Percentiles rank a stretch among this genome's conserved stretches.
Evolutionary conservation across 2,113 vertebrate species (phyloP).

Genomic region (Sinocyclocheilus anshuiensis): DNA sequence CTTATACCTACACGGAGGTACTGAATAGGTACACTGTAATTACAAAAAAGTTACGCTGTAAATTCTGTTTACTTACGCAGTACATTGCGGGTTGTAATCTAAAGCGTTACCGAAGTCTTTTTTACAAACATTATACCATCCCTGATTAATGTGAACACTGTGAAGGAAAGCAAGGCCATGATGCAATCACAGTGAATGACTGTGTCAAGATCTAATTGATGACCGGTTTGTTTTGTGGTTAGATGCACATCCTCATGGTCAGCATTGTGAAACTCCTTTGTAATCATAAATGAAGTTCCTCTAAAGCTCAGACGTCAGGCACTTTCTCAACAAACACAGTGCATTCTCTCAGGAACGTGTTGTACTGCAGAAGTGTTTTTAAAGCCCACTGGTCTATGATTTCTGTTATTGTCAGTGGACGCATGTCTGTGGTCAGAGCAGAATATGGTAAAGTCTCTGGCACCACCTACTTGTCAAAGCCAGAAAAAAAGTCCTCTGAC

Average conservation of each 20-base stretch:
- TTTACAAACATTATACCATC: neutral
- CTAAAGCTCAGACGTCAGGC: neutral
- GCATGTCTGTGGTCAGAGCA: neutral
- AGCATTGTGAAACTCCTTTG: slow-evolving; percentile 6
- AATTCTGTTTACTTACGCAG: too few relatives aligned
- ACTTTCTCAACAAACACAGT: slow-evolving; percentile 50
- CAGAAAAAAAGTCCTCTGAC: slow-evolving; percentile 15
- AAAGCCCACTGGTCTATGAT: neutral
- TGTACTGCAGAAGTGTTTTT: neutral
- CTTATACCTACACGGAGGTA: too few relatives aligned
- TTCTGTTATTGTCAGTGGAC: neutral
- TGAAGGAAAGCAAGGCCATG: neutral
- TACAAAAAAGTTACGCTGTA: too few relatives aligned
- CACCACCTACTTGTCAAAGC: slow-evolving; percentile 54
- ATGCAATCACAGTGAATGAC: neutral
- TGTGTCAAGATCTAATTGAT: neutral
- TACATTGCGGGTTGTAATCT: too few relatives aligned
- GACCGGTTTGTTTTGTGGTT: slow-evolving; percentile 42
- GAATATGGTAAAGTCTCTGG: neutral
- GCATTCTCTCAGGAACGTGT: slow-evolving; percentile 41
- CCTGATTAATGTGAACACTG: neutral
- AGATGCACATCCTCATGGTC: slow-evolving; percentile 4
- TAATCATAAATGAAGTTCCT: slow-evolving; percentile 10
- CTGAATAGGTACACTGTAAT: too few relatives aligned
- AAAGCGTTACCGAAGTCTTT: too few relatives aligned